A percentile compares a stretch with the other conserved stretches of the same genome.
phyloP scores from a whole-genome alignment of 2,797 vertebrate genomes.

The Acanthornis magna region DNA sequence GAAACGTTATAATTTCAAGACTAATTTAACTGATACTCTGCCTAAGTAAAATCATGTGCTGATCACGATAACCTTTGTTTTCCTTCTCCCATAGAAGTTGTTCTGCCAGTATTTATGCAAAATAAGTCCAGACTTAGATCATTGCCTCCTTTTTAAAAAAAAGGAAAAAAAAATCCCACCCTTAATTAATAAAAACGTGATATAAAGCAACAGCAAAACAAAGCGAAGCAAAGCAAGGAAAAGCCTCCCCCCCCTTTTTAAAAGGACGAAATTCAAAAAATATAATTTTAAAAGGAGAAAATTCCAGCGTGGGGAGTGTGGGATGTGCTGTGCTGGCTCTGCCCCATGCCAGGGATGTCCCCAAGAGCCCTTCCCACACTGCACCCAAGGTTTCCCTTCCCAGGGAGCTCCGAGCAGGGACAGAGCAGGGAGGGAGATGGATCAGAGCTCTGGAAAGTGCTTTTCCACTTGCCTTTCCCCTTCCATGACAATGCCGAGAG shows the following conservation, averaged over 20 bases:
- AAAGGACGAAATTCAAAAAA: not conserved
- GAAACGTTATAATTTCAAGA: not conserved
- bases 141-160: not conserved
- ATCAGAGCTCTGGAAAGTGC: not conserved
- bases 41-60: not conserved
- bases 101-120: not conserved
- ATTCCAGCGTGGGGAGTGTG: not conserved
- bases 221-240: not conserved
- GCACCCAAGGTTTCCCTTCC: not conserved
- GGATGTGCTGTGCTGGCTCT: not conserved
- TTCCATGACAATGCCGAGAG: not conserved
- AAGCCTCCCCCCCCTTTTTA: not conserved
- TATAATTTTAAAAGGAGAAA: not conserved
- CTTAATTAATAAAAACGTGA: not conserved
- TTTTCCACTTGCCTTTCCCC: not conserved
- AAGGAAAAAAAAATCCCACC: not conserved
- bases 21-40: slow-evolving; percentile 4
- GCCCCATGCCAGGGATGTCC: not conserved
- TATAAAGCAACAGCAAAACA: not conserved
- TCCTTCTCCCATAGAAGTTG: not conserved
- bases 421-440: not conserved
- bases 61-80: not conserved
- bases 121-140: not conserved
- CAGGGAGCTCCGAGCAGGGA: not conserved
- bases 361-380: not conserved